phyloP scores from a whole-genome alignment of 2,797 vertebrate species.

The Columba guinea region DNA sequence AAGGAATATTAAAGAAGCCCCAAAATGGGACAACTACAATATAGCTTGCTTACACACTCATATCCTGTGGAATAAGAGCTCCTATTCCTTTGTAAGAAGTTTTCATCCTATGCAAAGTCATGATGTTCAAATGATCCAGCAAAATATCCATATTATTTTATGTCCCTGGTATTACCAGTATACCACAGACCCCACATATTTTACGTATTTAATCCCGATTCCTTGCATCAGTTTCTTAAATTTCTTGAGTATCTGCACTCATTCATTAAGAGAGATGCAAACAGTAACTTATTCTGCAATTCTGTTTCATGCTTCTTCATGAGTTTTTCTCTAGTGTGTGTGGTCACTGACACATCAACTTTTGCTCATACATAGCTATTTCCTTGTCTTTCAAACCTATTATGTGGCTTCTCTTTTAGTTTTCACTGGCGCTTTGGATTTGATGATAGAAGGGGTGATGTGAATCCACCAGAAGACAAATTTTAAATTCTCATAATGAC shows the following conservation, averaged over 20 bases:
- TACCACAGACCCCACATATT: rapidly evolving
- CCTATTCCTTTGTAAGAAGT: not conserved
- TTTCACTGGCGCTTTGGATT: not conserved
- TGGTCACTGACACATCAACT: not conserved
- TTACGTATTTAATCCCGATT: not conserved
- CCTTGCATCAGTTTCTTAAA: not conserved
- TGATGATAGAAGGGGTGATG: not conserved
- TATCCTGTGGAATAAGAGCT: not conserved
- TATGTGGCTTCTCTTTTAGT: not conserved
- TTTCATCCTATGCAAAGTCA: not conserved
- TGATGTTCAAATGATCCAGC: not conserved
- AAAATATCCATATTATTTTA: not conserved
- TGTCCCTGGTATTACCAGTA: not conserved
- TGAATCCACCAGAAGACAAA: not conserved
- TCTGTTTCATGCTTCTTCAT: not conserved
- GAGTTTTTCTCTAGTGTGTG: not conserved
- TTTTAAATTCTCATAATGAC: not conserved
- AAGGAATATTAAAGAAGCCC: not conserved
- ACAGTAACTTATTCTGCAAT: not conserved
- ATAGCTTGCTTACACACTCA: not conserved
- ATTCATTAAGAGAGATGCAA: not conserved
- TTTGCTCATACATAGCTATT: not conserved
- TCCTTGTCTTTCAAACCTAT: not conserved
- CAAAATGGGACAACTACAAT: not conserved
- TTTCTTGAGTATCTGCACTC: not conserved